phyloP scores from a whole-genome alignment of 1,140 invertebrate species.

The Sogatella furcifera region DNA sequence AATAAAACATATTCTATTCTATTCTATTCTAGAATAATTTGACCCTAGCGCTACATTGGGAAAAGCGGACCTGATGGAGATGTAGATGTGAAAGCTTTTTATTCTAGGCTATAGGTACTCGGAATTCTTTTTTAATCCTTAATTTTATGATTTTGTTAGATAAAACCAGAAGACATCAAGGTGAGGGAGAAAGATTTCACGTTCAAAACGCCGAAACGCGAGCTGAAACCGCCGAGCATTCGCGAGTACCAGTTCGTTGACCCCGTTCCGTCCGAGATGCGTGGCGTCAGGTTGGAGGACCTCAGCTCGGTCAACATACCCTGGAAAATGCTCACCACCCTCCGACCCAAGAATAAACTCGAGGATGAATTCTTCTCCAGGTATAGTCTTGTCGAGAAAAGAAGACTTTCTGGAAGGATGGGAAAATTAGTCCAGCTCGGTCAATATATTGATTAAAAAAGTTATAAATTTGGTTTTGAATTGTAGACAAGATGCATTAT shows the following conservation, averaged over 20 bases:
- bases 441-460: too few relatives aligned
- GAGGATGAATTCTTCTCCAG: slow-evolving; percentile 84
- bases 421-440: too few relatives aligned
- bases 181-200: slow-evolving; percentile 50
- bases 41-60: too few relatives aligned
- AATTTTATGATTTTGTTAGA: slow-evolving; percentile 17
- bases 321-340: slow-evolving; percentile 83
- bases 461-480: too few relatives aligned
- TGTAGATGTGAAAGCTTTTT: too few relatives aligned
- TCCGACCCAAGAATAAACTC: slow-evolving; percentile 64
- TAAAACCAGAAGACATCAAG: slow-evolving; percentile 52
- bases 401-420: too few relatives aligned
- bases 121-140: too few relatives aligned
- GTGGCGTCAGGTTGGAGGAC: slow-evolving; percentile 60
- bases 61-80: too few relatives aligned
- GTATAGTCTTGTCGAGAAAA: slow-evolving; percentile 37
- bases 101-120: too few relatives aligned
- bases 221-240: slow-evolving; percentile 38
- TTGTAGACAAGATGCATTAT: too few relatives aligned
- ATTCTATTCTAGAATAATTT: too few relatives aligned
- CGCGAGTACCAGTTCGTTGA: slow-evolving; percentile 59
- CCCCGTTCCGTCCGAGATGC: slow-evolving; percentile 75
- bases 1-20: too few relatives aligned
- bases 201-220: slow-evolving; percentile 54
- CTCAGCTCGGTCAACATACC: slow-evolving; percentile 77